A percentile compares a stretch with the other conserved stretches of the same genome.
These are phyloP conservation scores for Lynx canadensis DNA, from an alignment of 2,113 vertebrate genomes.

Conservation along the genomic window DNA sequence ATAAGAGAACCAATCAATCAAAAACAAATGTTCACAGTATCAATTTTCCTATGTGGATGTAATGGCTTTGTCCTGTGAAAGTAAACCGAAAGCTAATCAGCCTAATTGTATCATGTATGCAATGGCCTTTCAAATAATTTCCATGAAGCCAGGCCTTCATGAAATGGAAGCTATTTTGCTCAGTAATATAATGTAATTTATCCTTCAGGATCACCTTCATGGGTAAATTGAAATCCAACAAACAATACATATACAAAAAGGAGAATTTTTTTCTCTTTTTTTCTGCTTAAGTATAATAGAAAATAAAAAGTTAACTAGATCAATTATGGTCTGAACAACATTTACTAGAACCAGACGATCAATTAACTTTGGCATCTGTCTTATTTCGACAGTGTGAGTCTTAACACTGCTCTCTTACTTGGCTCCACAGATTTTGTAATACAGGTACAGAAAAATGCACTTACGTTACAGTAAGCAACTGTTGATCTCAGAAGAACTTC, in stretches of 20 bases:
- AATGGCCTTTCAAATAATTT: neutral
- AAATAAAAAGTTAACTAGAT: neutral
- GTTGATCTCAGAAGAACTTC: neutral
- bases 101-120: neutral
- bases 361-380: neutral
- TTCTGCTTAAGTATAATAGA: neutral
- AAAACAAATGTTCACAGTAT: neutral
- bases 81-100: neutral
- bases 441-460: neutral
- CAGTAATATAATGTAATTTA: neutral
- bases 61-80: neutral
- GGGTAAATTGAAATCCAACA: neutral
- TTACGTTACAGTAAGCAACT: neutral
- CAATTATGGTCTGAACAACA: neutral
- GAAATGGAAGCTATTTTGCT: neutral
- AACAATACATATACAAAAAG: neutral
- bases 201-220: neutral
- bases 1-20: neutral
- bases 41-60: neutral
- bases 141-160: neutral
- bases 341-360: neutral
- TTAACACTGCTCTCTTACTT: neutral
- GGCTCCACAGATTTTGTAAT: neutral
- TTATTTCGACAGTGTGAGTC: neutral
- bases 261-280: neutral